Percentiles rank a stretch among this genome's conserved stretches.
These are phyloP conservation scores for Sebastes reedi DNA, from an alignment of 2,797 vertebrate genomes.

Conservation along the genomic window DNA sequence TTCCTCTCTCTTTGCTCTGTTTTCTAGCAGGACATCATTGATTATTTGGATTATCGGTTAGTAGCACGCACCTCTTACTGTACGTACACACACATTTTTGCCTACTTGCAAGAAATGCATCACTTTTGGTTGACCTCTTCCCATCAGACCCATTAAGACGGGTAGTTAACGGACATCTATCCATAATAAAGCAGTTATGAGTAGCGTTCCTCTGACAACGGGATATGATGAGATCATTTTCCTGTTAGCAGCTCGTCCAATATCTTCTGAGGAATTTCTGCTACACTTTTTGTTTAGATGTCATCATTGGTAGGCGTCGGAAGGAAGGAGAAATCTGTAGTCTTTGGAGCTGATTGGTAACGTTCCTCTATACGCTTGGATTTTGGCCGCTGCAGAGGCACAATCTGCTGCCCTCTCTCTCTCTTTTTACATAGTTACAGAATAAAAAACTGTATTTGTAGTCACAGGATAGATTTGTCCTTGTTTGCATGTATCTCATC, in stretches of 20 bases:
- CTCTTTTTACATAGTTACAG: neutral
- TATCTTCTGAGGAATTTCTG: neutral
- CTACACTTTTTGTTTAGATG: neutral
- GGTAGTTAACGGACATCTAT: neutral
- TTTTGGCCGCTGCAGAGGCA: neutral
- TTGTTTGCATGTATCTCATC: neutral
- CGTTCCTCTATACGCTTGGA: neutral
- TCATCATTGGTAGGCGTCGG: neutral
- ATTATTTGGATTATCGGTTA: slow-evolving; percentile 29
- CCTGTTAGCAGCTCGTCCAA: neutral
- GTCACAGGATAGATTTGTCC: neutral
- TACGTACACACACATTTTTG: neutral
- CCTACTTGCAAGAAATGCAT: neutral
- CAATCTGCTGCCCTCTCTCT: neutral
- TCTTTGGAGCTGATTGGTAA: neutral
- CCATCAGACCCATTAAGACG: neutral
- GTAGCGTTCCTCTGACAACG: neutral
- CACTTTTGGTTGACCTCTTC: neutral
- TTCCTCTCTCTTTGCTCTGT: neutral
- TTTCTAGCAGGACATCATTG: neutral
- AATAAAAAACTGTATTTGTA: neutral
- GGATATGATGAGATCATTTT: neutral
- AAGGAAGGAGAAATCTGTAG: neutral
- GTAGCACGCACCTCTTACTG: neutral
- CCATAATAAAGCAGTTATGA: neutral